Conservation (phyloP, 2,113 vertebrate genomes). For the Rhinogobius similis region DNA sequence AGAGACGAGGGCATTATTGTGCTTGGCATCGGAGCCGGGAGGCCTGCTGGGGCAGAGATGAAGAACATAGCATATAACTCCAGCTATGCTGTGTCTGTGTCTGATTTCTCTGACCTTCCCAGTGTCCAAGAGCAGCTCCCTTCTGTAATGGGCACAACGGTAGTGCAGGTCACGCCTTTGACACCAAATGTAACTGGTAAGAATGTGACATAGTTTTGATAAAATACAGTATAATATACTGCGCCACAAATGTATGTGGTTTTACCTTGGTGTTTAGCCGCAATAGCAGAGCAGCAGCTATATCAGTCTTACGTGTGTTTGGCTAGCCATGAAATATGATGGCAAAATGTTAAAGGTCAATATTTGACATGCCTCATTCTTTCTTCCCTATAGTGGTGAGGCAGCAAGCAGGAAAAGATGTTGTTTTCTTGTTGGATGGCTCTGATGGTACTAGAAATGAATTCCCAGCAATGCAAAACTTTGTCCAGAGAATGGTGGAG, state of each 20-base stretch:
- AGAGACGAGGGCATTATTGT: conserved; percentile 35
- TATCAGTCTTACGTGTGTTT: neutral
- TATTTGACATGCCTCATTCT: conserved; percentile 3
- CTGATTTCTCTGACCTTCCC: conserved; percentile 68
- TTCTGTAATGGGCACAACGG: neutral
- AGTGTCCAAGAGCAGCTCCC: conserved; percentile 26
- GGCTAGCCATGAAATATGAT: neutral
- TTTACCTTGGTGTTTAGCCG: too few species aligned
- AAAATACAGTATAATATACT: too few species aligned
- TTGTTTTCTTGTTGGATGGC: conserved; percentile 62
- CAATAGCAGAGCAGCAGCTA: neutral
- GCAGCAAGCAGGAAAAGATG: conserved; percentile 4
- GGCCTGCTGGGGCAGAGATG: conserved; percentile 52
- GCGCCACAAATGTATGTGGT: too few species aligned
- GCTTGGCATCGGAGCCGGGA: conserved; percentile 25
- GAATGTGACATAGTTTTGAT: neutral
- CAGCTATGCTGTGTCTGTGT: conserved; percentile 18
- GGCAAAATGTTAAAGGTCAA: neutral
- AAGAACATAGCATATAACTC: conserved; percentile 23
- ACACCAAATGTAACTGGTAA: conserved; percentile 16
- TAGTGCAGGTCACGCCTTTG: neutral
- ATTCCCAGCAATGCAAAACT: conserved; percentile 36
- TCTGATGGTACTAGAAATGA: conserved; percentile 19
- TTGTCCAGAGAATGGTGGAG: conserved; percentile 42
- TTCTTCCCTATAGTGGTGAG: neutral